Evolutionary conservation across 2,888 invertebrate species (phyloP), one percentile per base, ranked within the genome.

Genomic region (Auanema freiburgensis): DNA sequence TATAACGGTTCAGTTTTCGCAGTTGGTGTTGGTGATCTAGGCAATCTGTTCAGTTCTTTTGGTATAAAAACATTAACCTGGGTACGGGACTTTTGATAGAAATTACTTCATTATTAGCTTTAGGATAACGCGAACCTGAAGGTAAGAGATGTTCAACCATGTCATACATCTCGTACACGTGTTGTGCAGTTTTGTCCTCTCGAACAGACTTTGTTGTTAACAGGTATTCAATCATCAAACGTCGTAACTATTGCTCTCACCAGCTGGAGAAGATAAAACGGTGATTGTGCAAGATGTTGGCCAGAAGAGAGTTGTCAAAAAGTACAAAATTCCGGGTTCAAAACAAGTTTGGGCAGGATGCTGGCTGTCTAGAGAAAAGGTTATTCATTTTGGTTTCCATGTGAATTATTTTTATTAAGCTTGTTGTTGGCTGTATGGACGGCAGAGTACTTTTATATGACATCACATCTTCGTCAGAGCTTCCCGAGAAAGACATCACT

Each of bases 251-350:
- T 8, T 57, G 6, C 10, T n/a, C 2, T 4, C 18, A 46, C 21
- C 44, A 57, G 63, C 23, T 2, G 63, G 63, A 3, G 63, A 63
- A 21, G 63, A 63, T 53, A 58, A 58, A 41, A 41, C n/a, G 16
- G 58, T 41, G 14, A 46, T 58, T 6, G 49, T 62, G 1, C 56
- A 57, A 21, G 57, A 42, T 12, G 23, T 11, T 25, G 23, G 4
- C 5, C 11, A 8, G 16, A 16, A 25, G 16, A 1, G 24, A 11
- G 42, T 24, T 33, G 49, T n/a, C 21, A 57, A 53, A 18, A 14
- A 21, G 25, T 63, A 58, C 57, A 58, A 53, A 18, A 53, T 63
- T 25, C 62, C 62, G 2, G 42, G 40, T 21, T 57, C 40, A 14
- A 42, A 44, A n/a, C 44, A 51, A 18, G 53, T 63, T n/a, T 58